Percentiles rank a stretch among this genome's conserved stretches.
Evolutionary conservation across 2,888 invertebrate genomes (phyloP).

Genomic region (Acanthosepion pharaonis): DNA sequence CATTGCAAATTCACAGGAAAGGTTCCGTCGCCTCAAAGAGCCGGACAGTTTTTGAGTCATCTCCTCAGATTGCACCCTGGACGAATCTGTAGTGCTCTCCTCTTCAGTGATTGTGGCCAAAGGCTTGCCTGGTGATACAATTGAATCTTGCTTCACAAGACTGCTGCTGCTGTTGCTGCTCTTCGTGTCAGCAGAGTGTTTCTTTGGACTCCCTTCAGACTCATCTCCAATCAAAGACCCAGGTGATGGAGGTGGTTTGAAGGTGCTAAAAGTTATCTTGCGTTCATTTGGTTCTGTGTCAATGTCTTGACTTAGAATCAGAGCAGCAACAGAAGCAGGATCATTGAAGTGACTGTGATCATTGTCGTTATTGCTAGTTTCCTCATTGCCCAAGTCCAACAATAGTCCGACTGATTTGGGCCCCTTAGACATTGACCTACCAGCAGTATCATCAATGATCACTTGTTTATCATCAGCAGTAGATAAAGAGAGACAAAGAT

Average conservation of each 20-base stretch:
- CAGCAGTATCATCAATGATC: background rate
- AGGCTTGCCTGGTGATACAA: constrained; percentile 40
- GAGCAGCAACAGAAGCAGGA: constrained; percentile 43
- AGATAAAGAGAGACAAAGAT: background rate
- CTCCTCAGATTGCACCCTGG: background rate
- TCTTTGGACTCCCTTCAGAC: background rate
- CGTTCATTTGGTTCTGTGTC: background rate
- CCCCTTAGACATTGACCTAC: background rate
- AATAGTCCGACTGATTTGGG: background rate
- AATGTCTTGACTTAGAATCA: constrained; percentile 42
- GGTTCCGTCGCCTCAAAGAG: constrained; percentile 24
- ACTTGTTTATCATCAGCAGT: background rate
- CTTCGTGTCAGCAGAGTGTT: background rate
- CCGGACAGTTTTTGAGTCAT: background rate
- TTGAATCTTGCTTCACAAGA: constrained; percentile 36
- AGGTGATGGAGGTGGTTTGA: constrained; percentile 35
- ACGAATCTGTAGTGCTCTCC: constrained; percentile 39
- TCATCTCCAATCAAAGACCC: background rate
- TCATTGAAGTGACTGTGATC: constrained; percentile 35
- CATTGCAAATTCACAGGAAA: constrained; percentile 43
- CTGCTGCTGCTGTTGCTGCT: background rate
- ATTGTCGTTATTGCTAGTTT: background rate
- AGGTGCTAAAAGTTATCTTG: constrained; percentile 45
- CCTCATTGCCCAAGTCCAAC: background rate
- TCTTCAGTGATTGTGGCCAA: constrained; percentile 41